These are phyloP conservation scores for Polydrusus tereticollis DNA, from an alignment of 2,888 invertebrate genomes.

Conservation along the genomic window DNA sequence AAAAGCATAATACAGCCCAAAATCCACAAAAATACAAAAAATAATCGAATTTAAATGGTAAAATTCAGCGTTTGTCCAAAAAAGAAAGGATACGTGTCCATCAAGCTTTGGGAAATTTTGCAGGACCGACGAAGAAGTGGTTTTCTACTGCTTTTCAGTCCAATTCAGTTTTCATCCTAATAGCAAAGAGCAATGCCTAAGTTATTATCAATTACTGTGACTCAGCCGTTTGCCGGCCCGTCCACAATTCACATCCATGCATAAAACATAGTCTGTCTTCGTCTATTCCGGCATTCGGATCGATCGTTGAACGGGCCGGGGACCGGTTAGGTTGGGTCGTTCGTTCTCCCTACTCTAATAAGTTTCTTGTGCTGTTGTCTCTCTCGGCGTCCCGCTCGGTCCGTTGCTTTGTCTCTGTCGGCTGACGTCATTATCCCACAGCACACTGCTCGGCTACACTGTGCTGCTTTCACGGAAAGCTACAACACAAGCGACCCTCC, in stretches of 20 bases:
- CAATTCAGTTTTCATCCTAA: slow-evolving; percentile 57
- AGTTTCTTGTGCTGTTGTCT: slow-evolving; percentile 62
- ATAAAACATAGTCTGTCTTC: slow-evolving; percentile 66
- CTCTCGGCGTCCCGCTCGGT: slow-evolving; percentile 49
- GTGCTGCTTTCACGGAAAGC: slow-evolving; percentile 69
- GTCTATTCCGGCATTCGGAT: slow-evolving; percentile 69
- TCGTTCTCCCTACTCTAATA: slow-evolving; percentile 65
- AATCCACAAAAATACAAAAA: slow-evolving; percentile 5
- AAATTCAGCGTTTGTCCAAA: slow-evolving; percentile 22
- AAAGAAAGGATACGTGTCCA: slow-evolving; percentile 25
- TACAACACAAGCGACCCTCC: slow-evolving; percentile 67
- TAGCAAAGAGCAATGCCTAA: slow-evolving; percentile 65
- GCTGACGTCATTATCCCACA: slow-evolving; percentile 67
- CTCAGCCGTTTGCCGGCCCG: slow-evolving; percentile 67
- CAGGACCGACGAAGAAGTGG: slow-evolving; percentile 49
- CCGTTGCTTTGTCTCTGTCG: slow-evolving; percentile 57
- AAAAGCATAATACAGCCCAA: slow-evolving; percentile 5
- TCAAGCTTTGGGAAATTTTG: slow-evolving; percentile 20
- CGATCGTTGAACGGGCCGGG: slow-evolving; percentile 64
- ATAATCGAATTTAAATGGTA: background rate
- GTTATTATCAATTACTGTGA: slow-evolving; percentile 70
- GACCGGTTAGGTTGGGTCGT: slow-evolving; percentile 68
- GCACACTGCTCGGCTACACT: slow-evolving; percentile 66
- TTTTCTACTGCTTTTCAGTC: slow-evolving; percentile 53
- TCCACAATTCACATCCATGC: slow-evolving; percentile 65